phyloP scores from a whole-genome alignment of 2,888 invertebrate species.

The Digitonthophagus gazella region DNA sequence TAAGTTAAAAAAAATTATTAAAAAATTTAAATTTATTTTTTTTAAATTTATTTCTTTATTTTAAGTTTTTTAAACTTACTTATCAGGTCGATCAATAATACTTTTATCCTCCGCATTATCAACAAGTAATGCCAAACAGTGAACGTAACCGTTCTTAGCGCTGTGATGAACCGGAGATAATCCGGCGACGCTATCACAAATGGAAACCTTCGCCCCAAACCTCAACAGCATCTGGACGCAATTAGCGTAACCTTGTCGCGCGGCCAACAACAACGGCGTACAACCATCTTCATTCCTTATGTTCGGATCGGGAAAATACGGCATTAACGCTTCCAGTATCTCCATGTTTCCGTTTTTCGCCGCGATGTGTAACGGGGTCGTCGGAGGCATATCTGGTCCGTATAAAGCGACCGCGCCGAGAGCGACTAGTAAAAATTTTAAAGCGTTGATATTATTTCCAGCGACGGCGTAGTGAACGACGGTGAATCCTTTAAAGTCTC shows the following conservation, averaged over 20 bases:
- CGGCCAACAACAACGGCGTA: conserved; percentile 61
- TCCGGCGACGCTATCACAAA: conserved; percentile 46
- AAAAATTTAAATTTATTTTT: no score
- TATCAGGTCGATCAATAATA: conserved; percentile 51
- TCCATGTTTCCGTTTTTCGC: conserved; percentile 60
- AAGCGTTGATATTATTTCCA: conserved; percentile 57
- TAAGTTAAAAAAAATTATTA: no score
- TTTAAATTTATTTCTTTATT: no score
- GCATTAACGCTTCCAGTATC: conserved; percentile 55
- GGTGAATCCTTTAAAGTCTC: conserved; percentile 58
- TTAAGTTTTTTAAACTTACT: conserved; percentile 37
- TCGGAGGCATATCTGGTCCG: conserved; percentile 39
- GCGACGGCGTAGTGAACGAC: conserved; percentile 63
- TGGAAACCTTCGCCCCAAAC: conserved; percentile 57
- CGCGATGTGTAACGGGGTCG: conserved; percentile 61
- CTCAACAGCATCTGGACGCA: conserved; percentile 58
- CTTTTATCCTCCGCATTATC: conserved; percentile 52
- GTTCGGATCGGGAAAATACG: conserved; percentile 57
- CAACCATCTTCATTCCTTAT: conserved; percentile 57
- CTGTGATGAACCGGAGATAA: conserved; percentile 48
- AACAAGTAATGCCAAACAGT: conserved; percentile 55
- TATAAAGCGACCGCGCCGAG: conserved; percentile 32
- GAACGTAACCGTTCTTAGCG: conserved; percentile 55
- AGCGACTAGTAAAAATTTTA: conserved; percentile 51
- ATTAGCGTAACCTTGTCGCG: conserved; percentile 56